Evolutionary conservation across 2,888 invertebrate species (phyloP).

Genomic region (Athripsodes cinereus): DNA sequence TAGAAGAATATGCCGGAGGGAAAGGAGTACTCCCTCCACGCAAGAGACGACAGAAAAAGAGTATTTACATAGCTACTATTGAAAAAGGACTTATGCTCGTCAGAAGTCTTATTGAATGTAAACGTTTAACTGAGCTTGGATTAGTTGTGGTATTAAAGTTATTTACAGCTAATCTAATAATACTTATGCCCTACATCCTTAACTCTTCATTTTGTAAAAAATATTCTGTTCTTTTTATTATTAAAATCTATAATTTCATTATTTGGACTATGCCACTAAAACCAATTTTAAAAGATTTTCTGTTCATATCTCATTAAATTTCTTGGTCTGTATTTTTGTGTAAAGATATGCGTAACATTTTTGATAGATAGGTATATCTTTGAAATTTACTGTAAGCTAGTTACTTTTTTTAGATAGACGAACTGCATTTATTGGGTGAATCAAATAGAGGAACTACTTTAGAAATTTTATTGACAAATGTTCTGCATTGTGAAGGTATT

Average conservation of each 20-base stretch:
- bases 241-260: no score
- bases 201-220: no score
- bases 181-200: no score
- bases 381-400: no score
- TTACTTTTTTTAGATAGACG: conserved; percentile 59
- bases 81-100: conserved; percentile 87
- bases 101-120: conserved; percentile 75
- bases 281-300: no score
- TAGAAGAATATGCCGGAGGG: conserved; percentile 93
- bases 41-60: conserved; percentile 65
- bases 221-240: no score
- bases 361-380: no score
- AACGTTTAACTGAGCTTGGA: conserved; percentile 70
- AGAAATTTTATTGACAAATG: conserved; percentile 78
- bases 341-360: no score
- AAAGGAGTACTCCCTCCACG: conserved; percentile 86
- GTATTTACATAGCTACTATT: conserved; percentile 88
- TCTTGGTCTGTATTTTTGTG: no score
- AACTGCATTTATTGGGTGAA: conserved; percentile 90
- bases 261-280: no score
- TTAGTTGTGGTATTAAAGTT: conserved; percentile 53
- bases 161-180: no score
- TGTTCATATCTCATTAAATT: no score
- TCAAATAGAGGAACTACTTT: conserved; percentile 75
- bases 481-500: conserved; percentile 62